Evolutionary conservation across 2,888 invertebrate genomes (phyloP).

Genomic region (Octonoba sinensis): DNA sequence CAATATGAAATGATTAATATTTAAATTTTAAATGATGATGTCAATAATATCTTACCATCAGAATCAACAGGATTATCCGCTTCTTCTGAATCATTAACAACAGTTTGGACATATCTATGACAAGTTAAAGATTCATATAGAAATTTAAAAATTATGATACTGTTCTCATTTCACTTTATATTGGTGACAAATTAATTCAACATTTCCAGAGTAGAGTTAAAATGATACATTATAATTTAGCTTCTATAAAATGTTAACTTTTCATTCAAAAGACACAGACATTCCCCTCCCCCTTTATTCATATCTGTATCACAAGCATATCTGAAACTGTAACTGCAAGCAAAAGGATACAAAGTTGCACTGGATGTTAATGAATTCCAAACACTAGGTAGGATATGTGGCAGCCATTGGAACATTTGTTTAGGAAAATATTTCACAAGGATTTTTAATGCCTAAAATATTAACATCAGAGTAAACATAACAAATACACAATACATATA

Average conservation of each 20-base stretch:
- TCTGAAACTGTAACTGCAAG: too few relatives aligned
- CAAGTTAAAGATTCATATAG: slow-evolving; percentile 1
- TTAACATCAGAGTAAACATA: background rate
- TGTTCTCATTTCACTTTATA: too few relatives aligned
- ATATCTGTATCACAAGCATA: too few relatives aligned
- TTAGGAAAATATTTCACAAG: slow-evolving; percentile 77
- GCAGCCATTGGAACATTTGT: slow-evolving; percentile 76
- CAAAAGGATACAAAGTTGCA: slow-evolving; percentile 75
- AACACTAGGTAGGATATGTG: slow-evolving; percentile 77
- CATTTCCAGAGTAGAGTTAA: too few relatives aligned
- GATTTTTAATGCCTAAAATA: slow-evolving; percentile 74
- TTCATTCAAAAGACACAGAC: too few relatives aligned
- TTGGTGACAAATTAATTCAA: too few relatives aligned
- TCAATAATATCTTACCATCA: slow-evolving; percentile 75
- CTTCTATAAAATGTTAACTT: too few relatives aligned
- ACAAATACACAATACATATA: too few relatives aligned
- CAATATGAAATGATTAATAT: background rate
- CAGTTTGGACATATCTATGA: slow-evolving; percentile 75
- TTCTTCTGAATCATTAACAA: slow-evolving; percentile 76
- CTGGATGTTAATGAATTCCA: slow-evolving; percentile 80
- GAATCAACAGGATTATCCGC: slow-evolving; percentile 77
- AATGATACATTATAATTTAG: too few relatives aligned
- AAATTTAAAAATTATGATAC: background rate
- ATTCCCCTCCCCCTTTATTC: too few relatives aligned
- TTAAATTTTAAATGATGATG: too few relatives aligned